Percentiles rank a stretch among this genome's conserved stretches.
Conservation (phyloP, 2,113 vertebrate genomes). For the Oncorhynchus tshawytscha region DNA sequence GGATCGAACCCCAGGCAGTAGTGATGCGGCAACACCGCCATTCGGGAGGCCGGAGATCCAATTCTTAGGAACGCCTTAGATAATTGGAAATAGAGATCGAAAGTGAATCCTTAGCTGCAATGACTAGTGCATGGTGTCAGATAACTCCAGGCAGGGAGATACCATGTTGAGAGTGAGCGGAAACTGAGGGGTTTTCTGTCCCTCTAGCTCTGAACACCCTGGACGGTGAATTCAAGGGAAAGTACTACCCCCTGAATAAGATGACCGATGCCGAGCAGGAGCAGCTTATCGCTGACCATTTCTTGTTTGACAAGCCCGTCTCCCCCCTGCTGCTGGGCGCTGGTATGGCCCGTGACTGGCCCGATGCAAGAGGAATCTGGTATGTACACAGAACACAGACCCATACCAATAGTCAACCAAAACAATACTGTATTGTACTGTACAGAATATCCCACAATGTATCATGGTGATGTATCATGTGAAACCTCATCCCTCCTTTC, state of each 20-base stretch:
- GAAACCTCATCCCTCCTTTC: background rate
- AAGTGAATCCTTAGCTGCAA: background rate
- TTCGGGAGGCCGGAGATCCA: background rate
- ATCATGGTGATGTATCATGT: too few species aligned
- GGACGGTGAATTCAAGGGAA: conserved; percentile 91
- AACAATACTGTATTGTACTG: too few species aligned
- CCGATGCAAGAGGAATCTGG: conserved; percentile 90
- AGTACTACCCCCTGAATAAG: conserved; percentile 88
- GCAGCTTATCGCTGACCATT: conserved; percentile 91
- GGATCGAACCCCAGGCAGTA: too few species aligned
- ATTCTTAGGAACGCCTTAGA: background rate
- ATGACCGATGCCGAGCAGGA: conserved; percentile 92
- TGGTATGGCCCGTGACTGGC: conserved; percentile 95
- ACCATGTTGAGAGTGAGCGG: background rate
- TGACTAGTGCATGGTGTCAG: background rate
- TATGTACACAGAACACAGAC: conserved; percentile 53
- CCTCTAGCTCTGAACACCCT: conserved; percentile 84
- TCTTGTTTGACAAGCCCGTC: conserved; percentile 94
- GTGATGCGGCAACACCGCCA: too few species aligned
- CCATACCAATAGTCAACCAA: too few species aligned
- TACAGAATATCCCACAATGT: too few species aligned
- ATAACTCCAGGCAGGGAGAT: background rate
- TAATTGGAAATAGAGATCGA: background rate
- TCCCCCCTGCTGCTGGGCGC: conserved; percentile 90
- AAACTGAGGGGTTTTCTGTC: background rate